phyloP scores from a whole-genome alignment of 2,113 vertebrate genomes.

The Burhinus bistriatus region DNA sequence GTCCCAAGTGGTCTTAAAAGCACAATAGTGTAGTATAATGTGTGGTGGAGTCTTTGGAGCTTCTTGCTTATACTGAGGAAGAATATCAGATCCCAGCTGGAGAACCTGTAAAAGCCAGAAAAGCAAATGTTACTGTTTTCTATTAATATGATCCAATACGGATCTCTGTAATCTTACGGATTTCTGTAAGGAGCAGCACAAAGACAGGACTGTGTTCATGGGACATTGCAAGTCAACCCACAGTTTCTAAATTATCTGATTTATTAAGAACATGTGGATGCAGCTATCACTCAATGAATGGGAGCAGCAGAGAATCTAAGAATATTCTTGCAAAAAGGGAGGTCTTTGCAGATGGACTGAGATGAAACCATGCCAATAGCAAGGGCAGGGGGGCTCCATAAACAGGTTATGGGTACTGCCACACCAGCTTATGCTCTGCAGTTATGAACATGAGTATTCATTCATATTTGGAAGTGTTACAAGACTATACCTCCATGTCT shows the following conservation, averaged over 20 bases:
- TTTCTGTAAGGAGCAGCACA: not conserved
- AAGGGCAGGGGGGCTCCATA: not conserved
- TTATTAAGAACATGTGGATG: not conserved
- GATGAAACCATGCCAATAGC: not conserved
- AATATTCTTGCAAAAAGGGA: not conserved
- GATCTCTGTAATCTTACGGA: not conserved
- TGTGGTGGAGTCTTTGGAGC: conserved; percentile 97
- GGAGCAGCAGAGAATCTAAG: not conserved
- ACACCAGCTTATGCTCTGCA: not conserved
- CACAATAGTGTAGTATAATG: conserved; percentile 97
- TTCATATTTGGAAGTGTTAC: not conserved
- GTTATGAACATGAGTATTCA: not conserved
- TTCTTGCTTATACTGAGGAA: conserved; percentile 98
- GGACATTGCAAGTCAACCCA: not conserved
- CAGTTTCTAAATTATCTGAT: not conserved
- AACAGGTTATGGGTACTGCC: not conserved
- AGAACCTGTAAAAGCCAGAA: conserved; percentile 81
- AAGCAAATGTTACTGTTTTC: not conserved
- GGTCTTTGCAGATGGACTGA: not conserved
- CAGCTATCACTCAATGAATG: not conserved
- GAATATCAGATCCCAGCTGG: conserved; percentile 95
- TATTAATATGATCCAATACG: not conserved
- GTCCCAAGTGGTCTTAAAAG: conserved; percentile 99
- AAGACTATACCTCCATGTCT: not conserved
- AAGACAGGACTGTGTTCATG: not conserved